Evolutionary conservation across 2,113 vertebrate genomes (phyloP).

Genomic region (Campylomormyrus numenius): DNA sequence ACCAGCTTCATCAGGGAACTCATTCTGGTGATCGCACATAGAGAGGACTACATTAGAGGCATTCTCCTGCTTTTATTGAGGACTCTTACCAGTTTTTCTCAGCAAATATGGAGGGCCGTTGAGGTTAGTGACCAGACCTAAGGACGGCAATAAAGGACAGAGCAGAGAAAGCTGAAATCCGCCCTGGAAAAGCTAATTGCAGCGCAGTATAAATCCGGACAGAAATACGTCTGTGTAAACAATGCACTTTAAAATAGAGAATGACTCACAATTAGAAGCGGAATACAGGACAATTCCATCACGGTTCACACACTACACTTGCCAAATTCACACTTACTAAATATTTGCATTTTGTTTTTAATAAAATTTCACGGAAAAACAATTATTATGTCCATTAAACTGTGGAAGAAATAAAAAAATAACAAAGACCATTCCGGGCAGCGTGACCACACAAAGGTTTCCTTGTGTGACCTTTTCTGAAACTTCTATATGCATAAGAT

Average conservation of each 20-base stretch:
- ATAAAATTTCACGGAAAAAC: neutral
- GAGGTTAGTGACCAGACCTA: neutral
- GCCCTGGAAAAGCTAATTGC: neutral
- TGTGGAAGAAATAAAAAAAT: neutral
- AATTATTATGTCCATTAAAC: neutral
- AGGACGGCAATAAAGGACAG: neutral
- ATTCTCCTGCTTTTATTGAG: neutral
- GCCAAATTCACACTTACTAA: neutral
- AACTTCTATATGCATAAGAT: neutral
- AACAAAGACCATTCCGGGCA: neutral
- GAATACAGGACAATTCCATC: neutral
- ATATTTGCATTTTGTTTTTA: neutral
- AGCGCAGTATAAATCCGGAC: neutral
- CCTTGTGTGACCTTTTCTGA: neutral
- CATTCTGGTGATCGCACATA: neutral
- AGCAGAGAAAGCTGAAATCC: neutral
- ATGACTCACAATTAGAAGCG: neutral
- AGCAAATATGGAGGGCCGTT: neutral
- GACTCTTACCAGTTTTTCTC: neutral
- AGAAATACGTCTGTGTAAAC: neutral
- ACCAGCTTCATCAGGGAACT: neutral
- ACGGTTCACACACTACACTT: neutral
- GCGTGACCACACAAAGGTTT: neutral
- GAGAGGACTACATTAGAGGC: neutral
- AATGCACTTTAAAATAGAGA: neutral